These are phyloP conservation scores for Brachyhypopomus gauderio DNA, from an alignment of 2,113 vertebrate species.

Conservation along the genomic window DNA sequence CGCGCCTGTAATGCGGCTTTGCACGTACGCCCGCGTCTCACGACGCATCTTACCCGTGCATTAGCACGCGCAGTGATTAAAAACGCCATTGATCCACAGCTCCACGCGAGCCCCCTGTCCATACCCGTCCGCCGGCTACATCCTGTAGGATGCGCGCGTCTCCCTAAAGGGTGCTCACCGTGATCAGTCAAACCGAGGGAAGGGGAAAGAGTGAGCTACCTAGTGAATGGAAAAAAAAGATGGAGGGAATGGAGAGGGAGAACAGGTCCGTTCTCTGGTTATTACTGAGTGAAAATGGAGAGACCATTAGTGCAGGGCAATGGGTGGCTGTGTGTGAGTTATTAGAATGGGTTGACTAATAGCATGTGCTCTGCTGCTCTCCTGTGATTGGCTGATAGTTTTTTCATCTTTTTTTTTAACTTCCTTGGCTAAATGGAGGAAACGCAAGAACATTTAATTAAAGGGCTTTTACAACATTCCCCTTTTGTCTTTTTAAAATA, in stretches of 20 bases:
- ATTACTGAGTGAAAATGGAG: constrained; percentile 51
- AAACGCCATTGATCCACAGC: constrained; percentile 70
- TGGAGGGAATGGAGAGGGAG: constrained; percentile 46
- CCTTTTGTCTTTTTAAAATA: constrained; percentile 9
- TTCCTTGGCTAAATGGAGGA: constrained; percentile 19
- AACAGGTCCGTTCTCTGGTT: constrained; percentile 48
- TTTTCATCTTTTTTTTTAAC: background rate
- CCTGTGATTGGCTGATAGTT: background rate
- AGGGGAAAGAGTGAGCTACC: constrained; percentile 56
- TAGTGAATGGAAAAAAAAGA: constrained; percentile 55
- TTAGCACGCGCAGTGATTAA: constrained; percentile 72
- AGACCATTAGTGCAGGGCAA: constrained; percentile 32
- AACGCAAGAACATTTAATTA: constrained; percentile 24
- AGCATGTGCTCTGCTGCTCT: constrained; percentile 28
- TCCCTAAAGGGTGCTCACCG: constrained; percentile 58
- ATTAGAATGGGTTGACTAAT: constrained; percentile 42
- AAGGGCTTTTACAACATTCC: constrained; percentile 15
- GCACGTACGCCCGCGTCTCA: constrained; percentile 26
- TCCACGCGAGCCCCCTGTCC: constrained; percentile 46
- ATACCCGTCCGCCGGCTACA: constrained; percentile 66
- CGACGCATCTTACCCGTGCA: constrained; percentile 55
- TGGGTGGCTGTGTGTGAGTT: constrained; percentile 35
- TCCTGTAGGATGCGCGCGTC: constrained; percentile 73
- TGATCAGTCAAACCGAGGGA: constrained; percentile 62
- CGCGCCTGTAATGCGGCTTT: background rate